A percentile compares a stretch with the other conserved stretches of the same genome.
phyloP scores from a whole-genome alignment of 1,140 invertebrate species.

The Hydropsyche tenuis region DNA sequence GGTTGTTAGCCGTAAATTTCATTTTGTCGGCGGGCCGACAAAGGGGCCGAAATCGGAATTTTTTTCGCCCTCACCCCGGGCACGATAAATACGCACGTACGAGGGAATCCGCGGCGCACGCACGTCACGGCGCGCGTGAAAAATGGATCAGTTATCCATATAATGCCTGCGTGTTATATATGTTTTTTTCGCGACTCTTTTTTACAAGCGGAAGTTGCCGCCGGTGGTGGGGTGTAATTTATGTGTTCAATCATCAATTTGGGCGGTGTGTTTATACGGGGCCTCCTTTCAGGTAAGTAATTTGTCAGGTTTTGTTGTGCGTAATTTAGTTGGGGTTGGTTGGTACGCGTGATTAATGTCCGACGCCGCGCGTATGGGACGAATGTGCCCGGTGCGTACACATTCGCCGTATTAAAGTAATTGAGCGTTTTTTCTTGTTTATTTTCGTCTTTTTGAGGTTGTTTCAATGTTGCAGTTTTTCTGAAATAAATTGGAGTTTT shows the following conservation, averaged over 20 bases:
- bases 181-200: constrained; percentile 19
- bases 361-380: background rate
- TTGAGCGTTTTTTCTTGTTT: too few relatives aligned
- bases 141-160: constrained; percentile 37
- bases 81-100: constrained; percentile 24
- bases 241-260: constrained; percentile 44
- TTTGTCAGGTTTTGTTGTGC: constrained; percentile 42
- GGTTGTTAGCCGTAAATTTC: constrained; percentile 48
- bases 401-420: too few relatives aligned
- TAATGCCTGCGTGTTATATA: background rate
- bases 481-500: too few relatives aligned
- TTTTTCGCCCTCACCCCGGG: constrained; percentile 23
- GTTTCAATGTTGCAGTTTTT: too few relatives aligned
- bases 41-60: constrained; percentile 34
- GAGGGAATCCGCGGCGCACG: constrained; percentile 27
- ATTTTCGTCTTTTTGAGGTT: too few relatives aligned
- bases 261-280: constrained; percentile 38
- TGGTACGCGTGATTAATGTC: constrained; percentile 17
- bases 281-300: constrained; percentile 36
- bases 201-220: constrained; percentile 33
- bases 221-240: constrained; percentile 29
- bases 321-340: constrained; percentile 28
- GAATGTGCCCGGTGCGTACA: too few relatives aligned
- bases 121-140: constrained; percentile 37
- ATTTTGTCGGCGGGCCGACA: constrained; percentile 48